Evolutionary conservation across 2,888 invertebrate species (phyloP).

Genomic region (Eristalinus sepulchralis): DNA sequence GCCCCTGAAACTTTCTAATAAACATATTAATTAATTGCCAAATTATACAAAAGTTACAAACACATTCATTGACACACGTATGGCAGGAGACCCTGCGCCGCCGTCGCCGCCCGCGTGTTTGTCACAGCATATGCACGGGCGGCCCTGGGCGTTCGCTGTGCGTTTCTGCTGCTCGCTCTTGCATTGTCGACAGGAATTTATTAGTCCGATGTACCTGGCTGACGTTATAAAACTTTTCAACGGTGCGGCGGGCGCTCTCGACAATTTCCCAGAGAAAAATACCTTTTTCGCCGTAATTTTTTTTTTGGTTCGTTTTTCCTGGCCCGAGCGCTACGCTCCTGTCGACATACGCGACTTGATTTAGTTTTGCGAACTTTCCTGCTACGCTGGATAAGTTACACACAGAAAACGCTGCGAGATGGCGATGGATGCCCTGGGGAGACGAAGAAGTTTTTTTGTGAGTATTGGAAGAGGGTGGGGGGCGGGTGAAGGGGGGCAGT

Average conservation of each 20-base stretch:
- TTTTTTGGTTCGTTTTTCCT: neutral
- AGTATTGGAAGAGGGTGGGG: neutral
- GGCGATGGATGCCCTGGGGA: slow-evolving; percentile 32
- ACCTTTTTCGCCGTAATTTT: neutral
- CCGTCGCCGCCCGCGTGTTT: neutral
- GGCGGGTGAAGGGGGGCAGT: neutral
- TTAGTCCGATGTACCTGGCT: slow-evolving; percentile 51
- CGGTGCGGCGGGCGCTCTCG: neutral
- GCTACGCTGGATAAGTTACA: slow-evolving; percentile 52
- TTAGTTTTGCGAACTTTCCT: slow-evolving; percentile 56
- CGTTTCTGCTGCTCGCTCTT: slow-evolving; percentile 7
- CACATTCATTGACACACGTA: slow-evolving; percentile 60
- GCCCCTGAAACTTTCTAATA: slow-evolving; percentile 63
- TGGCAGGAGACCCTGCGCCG: neutral
- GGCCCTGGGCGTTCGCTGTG: neutral
- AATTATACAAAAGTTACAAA: slow-evolving; percentile 70
- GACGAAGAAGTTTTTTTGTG: slow-evolving; percentile 25
- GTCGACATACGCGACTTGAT: slow-evolving; percentile 46
- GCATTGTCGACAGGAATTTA: slow-evolving; percentile 47
- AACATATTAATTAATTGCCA: slow-evolving; percentile 70
- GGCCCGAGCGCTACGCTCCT: neutral
- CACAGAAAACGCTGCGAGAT: slow-evolving; percentile 19
- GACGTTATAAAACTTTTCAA: slow-evolving; percentile 66
- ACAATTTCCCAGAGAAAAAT: slow-evolving; percentile 40
- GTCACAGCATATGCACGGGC: slow-evolving; percentile 6